Evolutionary conservation across 2,888 invertebrate species (phyloP).

Genomic region (Perizoma affinitatum): DNA sequence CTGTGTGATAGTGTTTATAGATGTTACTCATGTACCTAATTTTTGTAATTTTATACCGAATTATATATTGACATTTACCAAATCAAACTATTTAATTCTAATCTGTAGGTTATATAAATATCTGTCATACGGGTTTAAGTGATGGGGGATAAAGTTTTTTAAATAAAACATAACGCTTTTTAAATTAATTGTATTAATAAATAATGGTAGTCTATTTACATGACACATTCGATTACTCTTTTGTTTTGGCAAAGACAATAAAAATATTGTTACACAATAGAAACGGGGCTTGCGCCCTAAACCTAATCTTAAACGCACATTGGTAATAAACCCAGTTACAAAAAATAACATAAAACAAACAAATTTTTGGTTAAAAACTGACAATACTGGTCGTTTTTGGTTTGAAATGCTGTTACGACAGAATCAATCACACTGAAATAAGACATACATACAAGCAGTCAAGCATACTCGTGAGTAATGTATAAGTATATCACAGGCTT

Average conservation of each 20-base stretch:
- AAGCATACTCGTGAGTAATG: constrained; percentile 67
- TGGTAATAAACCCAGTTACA: constrained; percentile 64
- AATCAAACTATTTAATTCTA: constrained; percentile 8
- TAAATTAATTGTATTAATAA: constrained; percentile 85
- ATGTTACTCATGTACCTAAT: constrained; percentile 22
- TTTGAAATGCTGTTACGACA: constrained; percentile 47
- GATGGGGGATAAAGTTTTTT: constrained; percentile 3
- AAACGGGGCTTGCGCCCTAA: constrained; percentile 46
- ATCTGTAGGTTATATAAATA: not conserved
- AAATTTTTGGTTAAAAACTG: constrained; percentile 73
- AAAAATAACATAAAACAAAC: constrained; percentile 54
- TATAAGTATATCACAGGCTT: constrained; percentile 79
- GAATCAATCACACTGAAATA: constrained; percentile 62
- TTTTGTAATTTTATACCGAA: constrained; percentile 29
- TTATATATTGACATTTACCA: constrained; percentile 30
- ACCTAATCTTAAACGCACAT: constrained; percentile 58
- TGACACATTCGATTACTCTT: constrained; percentile 82
- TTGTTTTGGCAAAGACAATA: constrained; percentile 84
- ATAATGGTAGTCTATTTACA: constrained; percentile 85
- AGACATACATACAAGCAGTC: constrained; percentile 71
- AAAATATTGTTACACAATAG: constrained; percentile 80
- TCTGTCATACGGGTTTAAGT: constrained; percentile 4
- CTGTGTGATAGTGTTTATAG: constrained; percentile 25
- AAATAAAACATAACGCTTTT: constrained; percentile 69
- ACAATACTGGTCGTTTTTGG: constrained; percentile 81